These are phyloP conservation scores for Cuculus canorus DNA, from an alignment of 2,797 vertebrate genomes.

Conservation along the genomic window DNA sequence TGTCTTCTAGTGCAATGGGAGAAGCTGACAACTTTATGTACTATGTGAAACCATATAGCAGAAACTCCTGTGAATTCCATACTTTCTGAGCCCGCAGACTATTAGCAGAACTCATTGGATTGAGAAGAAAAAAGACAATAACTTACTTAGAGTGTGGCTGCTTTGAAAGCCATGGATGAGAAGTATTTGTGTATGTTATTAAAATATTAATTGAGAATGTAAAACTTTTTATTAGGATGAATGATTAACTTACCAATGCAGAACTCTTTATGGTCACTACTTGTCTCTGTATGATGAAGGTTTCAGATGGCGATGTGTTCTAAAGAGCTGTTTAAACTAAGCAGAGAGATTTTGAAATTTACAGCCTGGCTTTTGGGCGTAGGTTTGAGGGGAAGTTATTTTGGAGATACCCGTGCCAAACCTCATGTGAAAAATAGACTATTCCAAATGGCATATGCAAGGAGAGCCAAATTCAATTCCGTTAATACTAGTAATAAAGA, in stretches of 20 bases:
- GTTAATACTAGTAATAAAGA: slow-evolving; percentile 52
- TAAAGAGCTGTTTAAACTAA: slow-evolving; percentile 49
- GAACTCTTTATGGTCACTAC: not conserved
- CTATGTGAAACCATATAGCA: slow-evolving; percentile 70
- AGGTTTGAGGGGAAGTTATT: not conserved
- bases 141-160: not conserved
- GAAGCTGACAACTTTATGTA: slow-evolving; percentile 79
- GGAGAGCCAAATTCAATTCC: slow-evolving; percentile 47
- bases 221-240: not conserved
- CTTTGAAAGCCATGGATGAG: not conserved
- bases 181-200: slow-evolving; percentile 19
- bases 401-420: slow-evolving; percentile 52
- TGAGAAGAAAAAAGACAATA: not conserved
- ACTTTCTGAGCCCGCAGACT: slow-evolving; percentile 51
- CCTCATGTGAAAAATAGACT: slow-evolving; percentile 62
- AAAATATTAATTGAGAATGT: not conserved
- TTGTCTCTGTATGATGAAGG: not conserved
- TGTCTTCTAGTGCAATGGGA: slow-evolving; percentile 78
- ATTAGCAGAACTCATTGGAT: slow-evolving; percentile 45
- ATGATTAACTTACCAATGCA: not conserved
- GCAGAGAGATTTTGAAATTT: slow-evolving; percentile 5
- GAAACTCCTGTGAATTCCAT: slow-evolving; percentile 74
- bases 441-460: slow-evolving; percentile 38
- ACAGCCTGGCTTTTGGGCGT: slow-evolving; percentile 17
- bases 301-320: not conserved